Evolutionary conservation across 2,888 invertebrate genomes (phyloP), one percentile per base, ranked within the genome.

Genomic region (Glyphotaelius pellucidus): DNA sequence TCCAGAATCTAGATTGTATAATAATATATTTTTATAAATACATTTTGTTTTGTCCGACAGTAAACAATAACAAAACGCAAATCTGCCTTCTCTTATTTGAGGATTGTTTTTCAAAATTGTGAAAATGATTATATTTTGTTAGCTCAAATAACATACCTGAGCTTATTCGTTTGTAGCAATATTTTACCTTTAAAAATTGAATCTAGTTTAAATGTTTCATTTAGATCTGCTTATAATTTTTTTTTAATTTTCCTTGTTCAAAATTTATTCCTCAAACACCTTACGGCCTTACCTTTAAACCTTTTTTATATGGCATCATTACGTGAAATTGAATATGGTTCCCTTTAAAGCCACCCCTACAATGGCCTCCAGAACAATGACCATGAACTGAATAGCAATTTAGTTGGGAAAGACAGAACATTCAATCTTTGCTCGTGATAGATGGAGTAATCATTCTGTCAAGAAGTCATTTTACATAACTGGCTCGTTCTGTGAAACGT

Each of bases 401-500:
- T 38, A 85, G 12, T 38, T 85, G 25, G 32, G 12, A 32, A n/a
- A 85, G 85, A 38, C n/a, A n/a, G n/a, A 11, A 14, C 85, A 38
- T 85, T 85, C 85, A 85, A 85, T 85, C 85, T 85, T 85, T 38
- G 19, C 7, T 85, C 85, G 12, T 85, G 85, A 85, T 85, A n/a
- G 85, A 85, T 85, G 85, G 38, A 19, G 85, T 85, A 85, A 42
- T 85, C 85, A 85, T 32, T 42, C 85, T 85, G 85, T 38, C 85
- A 85, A n/a, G 85, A 85, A 85, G 85, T 85, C 38, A 85, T 85
- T 85, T 81, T 81, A 81, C 81, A 81, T 81, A 81, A 81, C 81
- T 81, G 31, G 30, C 81, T 32, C 81, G 32, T 81, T 81, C 32
- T 81, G 31, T 81, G 30, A 81, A 81, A 67, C 67, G 67, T 67